These are phyloP conservation scores for Tympanoctomys barrerae DNA, from an alignment of 2,797 vertebrate species.

Conservation along the genomic window DNA sequence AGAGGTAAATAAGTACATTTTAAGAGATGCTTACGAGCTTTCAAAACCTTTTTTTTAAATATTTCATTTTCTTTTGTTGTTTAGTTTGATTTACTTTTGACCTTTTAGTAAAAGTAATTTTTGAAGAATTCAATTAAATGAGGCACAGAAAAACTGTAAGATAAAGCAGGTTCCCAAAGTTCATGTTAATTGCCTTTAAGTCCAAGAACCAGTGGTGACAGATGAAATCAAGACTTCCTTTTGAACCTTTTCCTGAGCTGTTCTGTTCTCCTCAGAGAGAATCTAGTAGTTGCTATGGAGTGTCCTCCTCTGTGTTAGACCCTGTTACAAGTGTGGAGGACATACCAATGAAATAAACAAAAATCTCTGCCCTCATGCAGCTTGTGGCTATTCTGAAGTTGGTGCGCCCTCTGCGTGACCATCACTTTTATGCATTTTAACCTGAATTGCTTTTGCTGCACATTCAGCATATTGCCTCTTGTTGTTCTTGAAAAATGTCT, in stretches of 20 bases:
- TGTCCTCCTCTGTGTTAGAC: neutral
- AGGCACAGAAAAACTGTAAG: neutral
- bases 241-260: neutral
- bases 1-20: neutral
- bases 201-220: neutral
- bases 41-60: neutral
- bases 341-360: neutral
- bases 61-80: neutral
- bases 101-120: constrained; percentile 12
- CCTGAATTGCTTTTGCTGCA: neutral
- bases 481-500: neutral
- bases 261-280: neutral
- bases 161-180: neutral
- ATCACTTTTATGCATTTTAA: neutral
- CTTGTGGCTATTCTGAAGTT: neutral
- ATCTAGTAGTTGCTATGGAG: neutral
- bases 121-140: neutral
- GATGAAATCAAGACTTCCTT: neutral
- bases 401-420: neutral
- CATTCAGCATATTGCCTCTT: neutral
- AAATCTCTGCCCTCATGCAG: neutral
- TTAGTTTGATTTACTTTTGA: constrained; percentile 8
- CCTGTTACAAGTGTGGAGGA: neutral
- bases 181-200: neutral
- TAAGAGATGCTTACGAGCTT: neutral